Evolutionary conservation across 2,797 vertebrate species (phyloP).

Genomic region (Sciaenops ocellatus): DNA sequence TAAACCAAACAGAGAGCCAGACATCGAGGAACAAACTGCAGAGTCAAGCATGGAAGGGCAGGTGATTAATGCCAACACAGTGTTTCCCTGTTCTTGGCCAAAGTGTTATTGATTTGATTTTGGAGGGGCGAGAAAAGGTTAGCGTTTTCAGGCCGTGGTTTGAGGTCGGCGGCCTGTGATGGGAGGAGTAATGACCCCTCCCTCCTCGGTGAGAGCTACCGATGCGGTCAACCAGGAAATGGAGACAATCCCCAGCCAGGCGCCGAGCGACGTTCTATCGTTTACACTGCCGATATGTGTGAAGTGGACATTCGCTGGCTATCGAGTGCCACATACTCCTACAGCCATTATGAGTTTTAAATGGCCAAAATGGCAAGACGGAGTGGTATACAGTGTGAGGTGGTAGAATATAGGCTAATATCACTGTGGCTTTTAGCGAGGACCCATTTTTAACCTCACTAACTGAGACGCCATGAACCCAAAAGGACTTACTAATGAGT

Average conservation of each 20-base stretch:
- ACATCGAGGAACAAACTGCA: slow-evolving; percentile 68
- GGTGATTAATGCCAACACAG: slow-evolving; percentile 82
- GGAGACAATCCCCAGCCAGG: slow-evolving; percentile 80
- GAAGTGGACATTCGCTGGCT: slow-evolving; percentile 75
- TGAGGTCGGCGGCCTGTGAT: slow-evolving; percentile 75
- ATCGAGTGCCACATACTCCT: slow-evolving; percentile 67
- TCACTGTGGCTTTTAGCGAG: neutral
- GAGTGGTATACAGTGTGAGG: neutral
- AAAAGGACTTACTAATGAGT: neutral
- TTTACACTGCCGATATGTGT: slow-evolving; percentile 73
- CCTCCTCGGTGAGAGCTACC: slow-evolving; percentile 56
- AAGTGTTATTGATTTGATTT: slow-evolving; percentile 86
- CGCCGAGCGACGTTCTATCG: slow-evolving; percentile 66
- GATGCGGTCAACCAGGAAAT: slow-evolving; percentile 85
- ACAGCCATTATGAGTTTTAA: slow-evolving; percentile 48
- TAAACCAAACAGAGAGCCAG: slow-evolving; percentile 64
- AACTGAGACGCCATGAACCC: neutral
- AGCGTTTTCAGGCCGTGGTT: slow-evolving; percentile 74
- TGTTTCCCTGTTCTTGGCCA: slow-evolving; percentile 77
- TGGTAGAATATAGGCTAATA: neutral
- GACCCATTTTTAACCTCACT: neutral
- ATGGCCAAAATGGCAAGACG: slow-evolving; percentile 23
- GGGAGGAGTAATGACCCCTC: slow-evolving; percentile 74
- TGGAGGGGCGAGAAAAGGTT: slow-evolving; percentile 82
- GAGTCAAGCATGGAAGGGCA: slow-evolving; percentile 82